Conservation (phyloP, 2,888 invertebrate genomes). For the Scrobipalpa atriplicella region DNA sequence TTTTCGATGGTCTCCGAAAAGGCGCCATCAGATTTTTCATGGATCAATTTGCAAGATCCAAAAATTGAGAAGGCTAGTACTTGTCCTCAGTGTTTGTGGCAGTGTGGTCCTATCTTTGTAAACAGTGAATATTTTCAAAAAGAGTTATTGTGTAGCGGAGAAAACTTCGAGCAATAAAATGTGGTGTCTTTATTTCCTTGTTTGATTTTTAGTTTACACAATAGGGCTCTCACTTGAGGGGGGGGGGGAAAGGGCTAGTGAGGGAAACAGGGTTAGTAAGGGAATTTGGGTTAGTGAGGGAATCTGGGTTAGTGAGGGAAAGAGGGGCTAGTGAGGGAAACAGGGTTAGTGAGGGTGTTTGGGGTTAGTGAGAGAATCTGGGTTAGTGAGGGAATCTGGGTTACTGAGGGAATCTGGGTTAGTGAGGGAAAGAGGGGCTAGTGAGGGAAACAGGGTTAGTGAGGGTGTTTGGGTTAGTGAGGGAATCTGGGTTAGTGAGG, state of each 20-base stretch:
- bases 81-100: constrained; percentile 78
- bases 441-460: no score
- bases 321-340: no score
- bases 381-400: no score
- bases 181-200: constrained; percentile 46
- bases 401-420: no score
- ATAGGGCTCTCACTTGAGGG: neutral
- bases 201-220: constrained; percentile 28
- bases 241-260: neutral
- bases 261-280: neutral
- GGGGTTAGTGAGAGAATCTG: no score
- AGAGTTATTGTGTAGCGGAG: constrained; percentile 49
- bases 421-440: no score
- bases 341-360: no score
- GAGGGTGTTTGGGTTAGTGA: no score
- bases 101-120: constrained; percentile 71
- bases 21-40: constrained; percentile 45
- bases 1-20: constrained; percentile 40
- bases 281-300: no score
- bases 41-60: constrained; percentile 57
- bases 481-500: no score
- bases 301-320: no score
- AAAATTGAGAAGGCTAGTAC: constrained; percentile 39
- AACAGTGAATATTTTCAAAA: constrained; percentile 60
- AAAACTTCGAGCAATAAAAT: constrained; percentile 57